These are phyloP conservation scores for Fragum whitleyi DNA, from an alignment of 2,888 invertebrate species.

Conservation along the genomic window DNA sequence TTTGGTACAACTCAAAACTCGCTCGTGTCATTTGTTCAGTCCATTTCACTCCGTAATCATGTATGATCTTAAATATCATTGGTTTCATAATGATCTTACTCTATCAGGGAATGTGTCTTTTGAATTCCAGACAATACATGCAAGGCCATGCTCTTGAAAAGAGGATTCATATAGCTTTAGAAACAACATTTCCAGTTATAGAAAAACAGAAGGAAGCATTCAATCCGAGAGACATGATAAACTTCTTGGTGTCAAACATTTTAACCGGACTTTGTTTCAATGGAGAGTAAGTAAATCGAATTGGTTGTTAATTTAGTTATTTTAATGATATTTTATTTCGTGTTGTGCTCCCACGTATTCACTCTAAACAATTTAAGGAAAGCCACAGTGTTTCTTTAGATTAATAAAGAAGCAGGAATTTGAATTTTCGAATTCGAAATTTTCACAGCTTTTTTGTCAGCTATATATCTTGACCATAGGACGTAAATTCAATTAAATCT, in stretches of 20 bases:
- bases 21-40: no score
- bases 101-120: no score
- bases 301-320: no score
- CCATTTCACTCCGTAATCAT: no score
- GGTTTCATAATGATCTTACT: no score
- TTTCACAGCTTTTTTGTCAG: no score
- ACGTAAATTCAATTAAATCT: no score
- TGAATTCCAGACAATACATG: slow-evolving; percentile 43
- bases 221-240: slow-evolving; percentile 34
- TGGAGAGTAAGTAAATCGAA: slow-evolving; percentile 49
- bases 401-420: neutral
- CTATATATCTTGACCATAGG: no score
- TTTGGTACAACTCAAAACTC: no score
- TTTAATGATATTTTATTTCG: neutral
- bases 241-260: slow-evolving; percentile 37
- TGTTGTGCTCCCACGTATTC: neutral
- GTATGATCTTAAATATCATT: no score
- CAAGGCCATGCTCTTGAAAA: slow-evolving; percentile 39
- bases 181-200: slow-evolving; percentile 27
- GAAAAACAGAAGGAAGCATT: slow-evolving; percentile 27
- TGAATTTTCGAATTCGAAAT: no score
- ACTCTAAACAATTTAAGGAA: neutral
- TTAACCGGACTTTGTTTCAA: slow-evolving; percentile 46
- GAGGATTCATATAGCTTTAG: slow-evolving; percentile 32
- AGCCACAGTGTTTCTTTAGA: neutral